A percentile compares a stretch with the other conserved stretches of the same genome.
phyloP scores from a whole-genome alignment of 2,888 invertebrate species.

The Linnaemya tessellans region DNA sequence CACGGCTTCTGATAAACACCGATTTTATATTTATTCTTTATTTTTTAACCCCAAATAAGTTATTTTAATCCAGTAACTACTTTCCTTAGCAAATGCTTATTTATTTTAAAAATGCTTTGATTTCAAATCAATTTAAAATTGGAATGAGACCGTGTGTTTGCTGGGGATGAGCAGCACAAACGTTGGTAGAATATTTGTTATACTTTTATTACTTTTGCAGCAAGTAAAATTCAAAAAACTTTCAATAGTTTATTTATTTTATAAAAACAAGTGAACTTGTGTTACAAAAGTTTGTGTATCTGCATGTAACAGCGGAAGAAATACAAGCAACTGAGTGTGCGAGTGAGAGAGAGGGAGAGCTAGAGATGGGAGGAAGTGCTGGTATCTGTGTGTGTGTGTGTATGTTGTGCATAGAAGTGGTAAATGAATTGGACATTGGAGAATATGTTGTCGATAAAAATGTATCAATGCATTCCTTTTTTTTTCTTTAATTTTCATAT shows the following conservation, averaged over 20 bases:
- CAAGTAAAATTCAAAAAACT: conserved; percentile 44
- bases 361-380: background rate
- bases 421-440: conserved; percentile 69
- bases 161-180: background rate
- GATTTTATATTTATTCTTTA: too few species aligned
- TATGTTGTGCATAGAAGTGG: conserved; percentile 49
- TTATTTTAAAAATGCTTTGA: too few species aligned
- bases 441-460: conserved; percentile 69
- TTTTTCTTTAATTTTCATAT: conserved; percentile 5
- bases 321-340: too few species aligned
- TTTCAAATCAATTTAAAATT: too few species aligned
- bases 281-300: conserved; percentile 15
- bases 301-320: background rate
- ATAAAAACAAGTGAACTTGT: conserved; percentile 45
- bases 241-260: conserved; percentile 48
- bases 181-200: conserved; percentile 31
- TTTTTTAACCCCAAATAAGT: too few species aligned
- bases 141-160: background rate
- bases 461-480: conserved; percentile 49
- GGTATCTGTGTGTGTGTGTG: conserved; percentile 6
- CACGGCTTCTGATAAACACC: too few species aligned
- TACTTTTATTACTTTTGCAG: conserved; percentile 26
- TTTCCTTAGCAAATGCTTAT: too few species aligned
- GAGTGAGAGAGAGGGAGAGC: background rate
- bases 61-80: too few species aligned